Evolutionary conservation across 2,113 vertebrate genomes (phyloP).

Genomic region (Patagioenas fasciata): DNA sequence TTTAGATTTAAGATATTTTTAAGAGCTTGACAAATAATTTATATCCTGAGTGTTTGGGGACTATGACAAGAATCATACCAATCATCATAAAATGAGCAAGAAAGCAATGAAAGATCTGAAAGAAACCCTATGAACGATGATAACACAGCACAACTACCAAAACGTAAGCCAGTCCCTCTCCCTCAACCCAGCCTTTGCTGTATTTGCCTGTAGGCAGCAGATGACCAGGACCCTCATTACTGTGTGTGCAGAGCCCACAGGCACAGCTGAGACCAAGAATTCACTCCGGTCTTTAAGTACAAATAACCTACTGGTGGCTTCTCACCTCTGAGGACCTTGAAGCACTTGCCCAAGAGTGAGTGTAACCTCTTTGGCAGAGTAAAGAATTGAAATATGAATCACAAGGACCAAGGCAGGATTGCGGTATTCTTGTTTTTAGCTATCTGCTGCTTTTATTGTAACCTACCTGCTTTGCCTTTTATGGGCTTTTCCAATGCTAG

Average conservation of each 20-base stretch:
- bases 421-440: neutral
- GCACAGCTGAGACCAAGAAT: neutral
- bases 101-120: neutral
- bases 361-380: neutral
- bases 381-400: neutral
- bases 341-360: neutral
- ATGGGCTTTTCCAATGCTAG: neutral
- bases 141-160: neutral
- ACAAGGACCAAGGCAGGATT: neutral
- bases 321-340: neutral
- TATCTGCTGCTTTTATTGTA: neutral
- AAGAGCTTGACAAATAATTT: neutral
- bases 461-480: neutral
- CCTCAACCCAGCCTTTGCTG: neutral
- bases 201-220: neutral
- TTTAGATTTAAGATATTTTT: neutral
- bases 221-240: neutral
- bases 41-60: neutral
- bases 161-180: accelerated
- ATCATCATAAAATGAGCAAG: neutral
- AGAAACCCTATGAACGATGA: neutral
- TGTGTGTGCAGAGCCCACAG: neutral
- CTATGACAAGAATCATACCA: neutral
- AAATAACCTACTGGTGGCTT: neutral
- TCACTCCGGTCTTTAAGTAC: accelerated